Evolutionary conservation across 2,888 invertebrate species (phyloP).

Genomic region (Ornithoptera alexandrae): DNA sequence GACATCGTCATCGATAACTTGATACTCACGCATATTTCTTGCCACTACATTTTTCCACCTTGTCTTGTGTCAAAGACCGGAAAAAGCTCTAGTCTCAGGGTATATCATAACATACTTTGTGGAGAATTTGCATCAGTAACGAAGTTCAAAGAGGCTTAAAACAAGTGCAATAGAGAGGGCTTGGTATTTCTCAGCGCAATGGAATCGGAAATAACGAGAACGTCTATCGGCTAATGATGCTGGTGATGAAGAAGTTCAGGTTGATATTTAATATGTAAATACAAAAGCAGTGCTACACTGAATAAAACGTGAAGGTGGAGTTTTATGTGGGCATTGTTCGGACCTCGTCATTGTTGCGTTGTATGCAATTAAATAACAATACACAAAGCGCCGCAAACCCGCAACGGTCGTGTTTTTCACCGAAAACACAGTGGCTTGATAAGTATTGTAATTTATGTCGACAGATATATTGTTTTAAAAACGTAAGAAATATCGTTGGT

Average conservation of each 20-base stretch:
- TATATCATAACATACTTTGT: too few relatives aligned
- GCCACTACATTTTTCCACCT: too few relatives aligned
- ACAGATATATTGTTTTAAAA: too few relatives aligned
- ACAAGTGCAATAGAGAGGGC: too few relatives aligned
- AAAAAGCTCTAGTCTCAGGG: too few relatives aligned
- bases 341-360: conserved; percentile 21
- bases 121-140: too few relatives aligned
- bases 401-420: conserved; percentile 11
- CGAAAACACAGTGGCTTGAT: conserved; percentile 11
- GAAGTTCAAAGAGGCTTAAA: too few relatives aligned
- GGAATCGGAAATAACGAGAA: neutral
- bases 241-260: neutral
- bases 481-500: too few relatives aligned
- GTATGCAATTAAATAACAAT: conserved; percentile 16
- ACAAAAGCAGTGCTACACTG: neutral
- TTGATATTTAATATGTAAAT: neutral
- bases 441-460: neutral
- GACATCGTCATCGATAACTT: too few relatives aligned
- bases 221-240: neutral
- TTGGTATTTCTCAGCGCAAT: neutral
- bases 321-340: conserved; percentile 26
- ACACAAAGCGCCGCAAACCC: conserved; percentile 15
- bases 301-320: neutral
- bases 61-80: too few relatives aligned
- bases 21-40: too few relatives aligned